Conservation (phyloP, 2,113 vertebrate genomes). For the Psittacula cyanocephala region DNA sequence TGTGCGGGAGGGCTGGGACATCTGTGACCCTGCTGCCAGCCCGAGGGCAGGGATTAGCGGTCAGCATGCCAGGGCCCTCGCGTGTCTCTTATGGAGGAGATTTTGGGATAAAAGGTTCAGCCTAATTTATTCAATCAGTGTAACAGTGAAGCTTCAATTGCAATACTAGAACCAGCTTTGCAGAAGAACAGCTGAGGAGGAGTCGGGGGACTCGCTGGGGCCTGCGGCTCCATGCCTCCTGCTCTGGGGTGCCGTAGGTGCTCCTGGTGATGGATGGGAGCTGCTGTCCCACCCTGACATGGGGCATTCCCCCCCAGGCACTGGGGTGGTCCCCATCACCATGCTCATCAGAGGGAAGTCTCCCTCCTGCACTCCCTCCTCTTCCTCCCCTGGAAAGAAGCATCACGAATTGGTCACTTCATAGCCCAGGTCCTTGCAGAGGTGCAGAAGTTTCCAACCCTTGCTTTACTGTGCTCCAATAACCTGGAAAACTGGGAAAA, state of each 20-base stretch:
- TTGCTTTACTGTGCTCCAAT: not conserved
- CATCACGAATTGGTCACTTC: not conserved
- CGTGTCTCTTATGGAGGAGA: slow-evolving; percentile 25
- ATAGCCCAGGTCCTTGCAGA: not conserved
- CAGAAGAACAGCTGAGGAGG: not conserved
- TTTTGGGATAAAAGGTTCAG: slow-evolving; percentile 24
- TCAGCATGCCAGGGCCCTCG: slow-evolving; percentile 23
- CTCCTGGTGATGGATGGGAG: not conserved
- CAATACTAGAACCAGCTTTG: slow-evolving; percentile 54
- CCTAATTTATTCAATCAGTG: slow-evolving; percentile 59
- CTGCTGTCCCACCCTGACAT: not conserved
- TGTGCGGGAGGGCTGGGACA: not conserved
- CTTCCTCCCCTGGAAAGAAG: not conserved
- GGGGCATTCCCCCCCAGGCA: not conserved
- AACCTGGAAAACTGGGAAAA: not conserved
- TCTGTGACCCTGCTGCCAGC: slow-evolving; percentile 12
- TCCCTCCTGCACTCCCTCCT: not conserved
- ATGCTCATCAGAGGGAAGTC: not conserved
- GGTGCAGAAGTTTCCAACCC: not conserved
- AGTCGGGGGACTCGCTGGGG: not conserved
- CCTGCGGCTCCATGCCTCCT: not conserved
- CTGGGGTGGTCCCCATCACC: not conserved
- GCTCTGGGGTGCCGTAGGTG: not conserved
- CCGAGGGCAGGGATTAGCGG: slow-evolving; percentile 21
- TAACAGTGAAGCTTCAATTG: slow-evolving; percentile 37